Evolutionary conservation across 2,113 vertebrate species (phyloP).

Genomic region (Aldabrachelys gigantea): DNA sequence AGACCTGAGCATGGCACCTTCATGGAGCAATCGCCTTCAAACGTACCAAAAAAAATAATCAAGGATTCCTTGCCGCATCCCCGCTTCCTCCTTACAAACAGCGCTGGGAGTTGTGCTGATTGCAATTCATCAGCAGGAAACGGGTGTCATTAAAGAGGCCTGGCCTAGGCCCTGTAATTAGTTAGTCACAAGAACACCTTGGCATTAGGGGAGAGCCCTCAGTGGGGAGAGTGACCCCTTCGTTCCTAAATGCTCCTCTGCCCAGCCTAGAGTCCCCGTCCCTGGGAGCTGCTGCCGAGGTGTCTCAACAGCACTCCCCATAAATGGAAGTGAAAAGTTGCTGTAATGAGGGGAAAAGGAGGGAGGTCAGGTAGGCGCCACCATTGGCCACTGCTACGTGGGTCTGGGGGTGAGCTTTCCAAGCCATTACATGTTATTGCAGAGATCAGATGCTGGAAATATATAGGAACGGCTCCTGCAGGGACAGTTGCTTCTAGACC

Average conservation of each 20-base stretch:
- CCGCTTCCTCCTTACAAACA: conserved; percentile 51
- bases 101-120: conserved; percentile 59
- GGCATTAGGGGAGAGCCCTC: conserved; percentile 51
- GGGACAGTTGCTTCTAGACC: not conserved
- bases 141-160: conserved; percentile 65
- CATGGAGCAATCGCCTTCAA: not conserved
- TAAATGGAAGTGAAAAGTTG: conserved; percentile 58
- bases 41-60: not conserved
- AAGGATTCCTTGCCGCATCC: not conserved
- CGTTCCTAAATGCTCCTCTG: not conserved
- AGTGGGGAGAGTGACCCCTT: conserved; percentile 47
- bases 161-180: conserved; percentile 71
- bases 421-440: rapidly evolving
- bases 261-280: conserved; percentile 4
- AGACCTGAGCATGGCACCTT: conserved; percentile 15
- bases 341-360: conserved; percentile 17
- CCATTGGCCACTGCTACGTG: conserved; percentile 12
- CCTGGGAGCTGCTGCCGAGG: conserved; percentile 27
- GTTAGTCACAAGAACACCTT: conserved; percentile 71
- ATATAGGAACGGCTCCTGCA: not conserved
- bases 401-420: not conserved
- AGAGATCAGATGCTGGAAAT: conserved; percentile 43
- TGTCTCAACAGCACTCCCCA: conserved; percentile 56
- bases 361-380: not conserved
- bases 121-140: conserved; percentile 73